Evolutionary conservation across 2,888 invertebrate species (phyloP).

Genomic region (Coelinius sp.): DNA sequence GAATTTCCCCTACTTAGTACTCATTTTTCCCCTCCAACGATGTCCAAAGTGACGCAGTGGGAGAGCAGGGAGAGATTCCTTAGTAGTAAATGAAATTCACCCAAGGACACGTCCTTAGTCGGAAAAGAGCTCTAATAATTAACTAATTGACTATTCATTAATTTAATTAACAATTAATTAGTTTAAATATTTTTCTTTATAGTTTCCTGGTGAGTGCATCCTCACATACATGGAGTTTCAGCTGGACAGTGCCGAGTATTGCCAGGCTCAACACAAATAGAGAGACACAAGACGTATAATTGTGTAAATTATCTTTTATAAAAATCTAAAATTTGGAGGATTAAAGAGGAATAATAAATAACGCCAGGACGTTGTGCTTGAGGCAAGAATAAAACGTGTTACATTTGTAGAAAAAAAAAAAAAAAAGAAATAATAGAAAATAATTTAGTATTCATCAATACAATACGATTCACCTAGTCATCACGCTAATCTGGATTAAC

Average conservation of each 20-base stretch:
- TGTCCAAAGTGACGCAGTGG: too few relatives aligned
- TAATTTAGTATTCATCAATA: slow-evolving; percentile 4
- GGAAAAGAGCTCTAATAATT: too few relatives aligned
- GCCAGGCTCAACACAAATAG: slow-evolving; percentile 99
- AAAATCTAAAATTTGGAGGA: slow-evolving; percentile 26
- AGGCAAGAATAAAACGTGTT: not conserved
- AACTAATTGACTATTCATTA: too few relatives aligned
- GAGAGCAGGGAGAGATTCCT: too few relatives aligned
- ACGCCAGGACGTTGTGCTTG: slow-evolving; percentile 2
- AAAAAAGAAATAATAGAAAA: not conserved
- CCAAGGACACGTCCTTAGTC: too few relatives aligned
- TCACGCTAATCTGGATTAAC: slow-evolving; percentile 62
- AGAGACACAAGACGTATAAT: slow-evolving; percentile 65
- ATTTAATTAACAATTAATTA: not conserved
- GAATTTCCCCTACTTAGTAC: too few relatives aligned
- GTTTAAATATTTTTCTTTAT: slow-evolving; percentile 70
- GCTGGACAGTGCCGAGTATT: slow-evolving; percentile 98
- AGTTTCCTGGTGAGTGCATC: slow-evolving; percentile 90
- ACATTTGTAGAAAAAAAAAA: not conserved
- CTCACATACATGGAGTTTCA: slow-evolving; percentile 98
- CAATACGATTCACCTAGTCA: slow-evolving; percentile 61
- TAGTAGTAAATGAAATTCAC: too few relatives aligned
- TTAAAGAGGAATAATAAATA: not conserved
- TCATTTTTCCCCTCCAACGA: too few relatives aligned
- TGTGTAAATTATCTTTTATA: slow-evolving; percentile 49